These are phyloP conservation scores for Himalopsyche japonica DNA, from an alignment of 2,888 invertebrate genomes.

Conservation along the genomic window DNA sequence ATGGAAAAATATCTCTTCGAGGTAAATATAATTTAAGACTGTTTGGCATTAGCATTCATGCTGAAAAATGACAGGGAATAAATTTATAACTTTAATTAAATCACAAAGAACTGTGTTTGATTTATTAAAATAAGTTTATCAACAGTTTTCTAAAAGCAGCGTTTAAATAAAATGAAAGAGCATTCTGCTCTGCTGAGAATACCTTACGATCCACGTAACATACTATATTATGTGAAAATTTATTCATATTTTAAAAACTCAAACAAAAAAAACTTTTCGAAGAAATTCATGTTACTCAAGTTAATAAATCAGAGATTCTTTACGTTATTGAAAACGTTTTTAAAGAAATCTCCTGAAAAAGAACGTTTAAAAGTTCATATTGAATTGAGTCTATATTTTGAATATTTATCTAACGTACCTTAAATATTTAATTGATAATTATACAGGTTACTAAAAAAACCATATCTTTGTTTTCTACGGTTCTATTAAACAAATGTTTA, in stretches of 20 bases:
- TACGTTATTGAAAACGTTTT: neutral
- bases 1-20: conserved; percentile 11
- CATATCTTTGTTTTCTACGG: too few species aligned
- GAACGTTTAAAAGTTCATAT: neutral
- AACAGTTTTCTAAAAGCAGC: neutral
- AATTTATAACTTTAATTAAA: conserved; percentile 32
- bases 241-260: neutral
- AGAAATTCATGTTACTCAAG: neutral
- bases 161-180: neutral
- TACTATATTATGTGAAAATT: neutral
- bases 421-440: too few species aligned
- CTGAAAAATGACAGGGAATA: conserved; percentile 29
- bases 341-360: neutral
- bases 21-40: conserved; percentile 4
- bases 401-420: too few species aligned
- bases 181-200: neutral
- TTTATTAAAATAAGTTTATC: conserved; percentile 4
- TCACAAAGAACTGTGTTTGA: conserved; percentile 13
- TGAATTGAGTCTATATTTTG: neutral
- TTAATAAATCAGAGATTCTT: neutral
- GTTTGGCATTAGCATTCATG: conserved; percentile 28
- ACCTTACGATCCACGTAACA: neutral
- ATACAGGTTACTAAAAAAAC: too few species aligned
- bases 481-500: too few species aligned
- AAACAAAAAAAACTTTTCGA: neutral